Conservation (phyloP, 2,113 vertebrate genomes). For the Tursiops truncatus region DNA sequence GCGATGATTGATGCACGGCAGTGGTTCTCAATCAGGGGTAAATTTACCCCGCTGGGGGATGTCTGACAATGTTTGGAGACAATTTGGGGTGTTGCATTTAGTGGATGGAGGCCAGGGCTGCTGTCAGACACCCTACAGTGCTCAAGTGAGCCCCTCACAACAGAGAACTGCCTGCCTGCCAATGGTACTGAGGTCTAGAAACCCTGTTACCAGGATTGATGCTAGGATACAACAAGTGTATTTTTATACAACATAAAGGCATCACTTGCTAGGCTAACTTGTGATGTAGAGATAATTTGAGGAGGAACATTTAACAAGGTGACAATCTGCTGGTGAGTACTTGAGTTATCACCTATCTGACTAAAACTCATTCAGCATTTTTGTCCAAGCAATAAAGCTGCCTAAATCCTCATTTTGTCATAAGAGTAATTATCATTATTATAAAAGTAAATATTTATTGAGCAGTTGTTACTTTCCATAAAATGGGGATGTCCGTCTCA, state of each 20-base stretch:
- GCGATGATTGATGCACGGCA: fast-evolving
- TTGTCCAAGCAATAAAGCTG: not conserved
- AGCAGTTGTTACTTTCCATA: not conserved
- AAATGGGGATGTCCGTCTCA: fast-evolving
- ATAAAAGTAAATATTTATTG: not conserved
- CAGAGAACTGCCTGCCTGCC: fast-evolving
- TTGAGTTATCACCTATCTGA: not conserved
- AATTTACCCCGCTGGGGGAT: fast-evolving
- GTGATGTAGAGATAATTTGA: fast-evolving
- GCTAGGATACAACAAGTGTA: fast-evolving
- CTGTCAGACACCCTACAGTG: fast-evolving
- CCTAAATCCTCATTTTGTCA: not conserved
- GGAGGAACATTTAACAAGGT: fast-evolving
- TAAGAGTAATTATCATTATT: not conserved
- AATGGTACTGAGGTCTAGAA: fast-evolving
- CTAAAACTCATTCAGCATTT: not conserved
- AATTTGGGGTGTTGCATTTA: fast-evolving
- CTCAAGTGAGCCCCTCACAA: fast-evolving
- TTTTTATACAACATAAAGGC: not conserved
- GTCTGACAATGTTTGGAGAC: fast-evolving
- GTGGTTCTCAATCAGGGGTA: fast-evolving
- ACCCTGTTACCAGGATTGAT: fast-evolving
- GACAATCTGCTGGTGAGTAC: fast-evolving
- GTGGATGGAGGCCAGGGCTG: fast-evolving
- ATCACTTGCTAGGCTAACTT: fast-evolving